phyloP scores from a whole-genome alignment of 2,113 vertebrate genomes.

The Sapajus apella region DNA sequence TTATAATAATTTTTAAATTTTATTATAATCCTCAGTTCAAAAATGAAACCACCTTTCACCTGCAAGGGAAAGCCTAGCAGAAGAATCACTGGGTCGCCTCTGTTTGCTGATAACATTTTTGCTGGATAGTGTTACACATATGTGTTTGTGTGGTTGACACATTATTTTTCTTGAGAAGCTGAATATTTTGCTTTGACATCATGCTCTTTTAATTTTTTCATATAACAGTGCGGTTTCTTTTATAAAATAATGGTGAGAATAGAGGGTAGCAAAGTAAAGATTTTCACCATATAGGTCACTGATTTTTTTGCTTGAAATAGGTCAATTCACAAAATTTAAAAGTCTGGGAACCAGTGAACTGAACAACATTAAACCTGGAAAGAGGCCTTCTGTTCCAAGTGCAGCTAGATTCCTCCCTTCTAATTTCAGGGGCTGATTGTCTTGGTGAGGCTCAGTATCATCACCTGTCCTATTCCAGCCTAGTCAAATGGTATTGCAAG shows the following conservation, averaged over 20 bases:
- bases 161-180: constrained; percentile 10
- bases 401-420: not conserved
- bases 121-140: not conserved
- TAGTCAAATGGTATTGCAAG: not conserved
- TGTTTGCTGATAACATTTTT: not conserved
- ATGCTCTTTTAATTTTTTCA: not conserved
- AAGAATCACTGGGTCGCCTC: not conserved
- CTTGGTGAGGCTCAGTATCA: not conserved
- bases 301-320: constrained; percentile 13
- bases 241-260: constrained; percentile 17
- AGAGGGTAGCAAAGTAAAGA: not conserved
- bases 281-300: not conserved
- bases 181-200: constrained; percentile 42
- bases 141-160: not conserved
- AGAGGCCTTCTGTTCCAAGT: not conserved
- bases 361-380: not conserved
- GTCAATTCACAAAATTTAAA: not conserved
- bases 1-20: not conserved
- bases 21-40: not conserved
- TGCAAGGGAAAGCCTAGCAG: not conserved
- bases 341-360: not conserved
- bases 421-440: not conserved
- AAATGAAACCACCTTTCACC: not conserved
- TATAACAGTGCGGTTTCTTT: not conserved
- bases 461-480: not conserved